Evolutionary conservation across 2,888 invertebrate genomes (phyloP), one percentile per base, ranked within the genome.

Genomic region (Platyscelio sp.): DNA sequence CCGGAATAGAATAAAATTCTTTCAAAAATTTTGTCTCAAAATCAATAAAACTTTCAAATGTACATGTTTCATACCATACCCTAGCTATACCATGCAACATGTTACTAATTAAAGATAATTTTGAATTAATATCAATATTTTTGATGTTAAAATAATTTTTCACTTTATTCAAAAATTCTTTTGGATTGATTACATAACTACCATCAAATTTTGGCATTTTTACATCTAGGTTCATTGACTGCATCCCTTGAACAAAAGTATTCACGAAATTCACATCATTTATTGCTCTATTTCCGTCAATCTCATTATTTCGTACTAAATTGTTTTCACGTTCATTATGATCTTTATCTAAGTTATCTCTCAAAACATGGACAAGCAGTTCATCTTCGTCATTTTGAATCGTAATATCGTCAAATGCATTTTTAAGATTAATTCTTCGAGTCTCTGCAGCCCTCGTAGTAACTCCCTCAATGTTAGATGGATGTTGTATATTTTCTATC

Each of bases 1-100:
- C 61, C n/a, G 77, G 68, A 18, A 77, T 60, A 13, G 68, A 58
- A 60, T 68, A 77, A 49, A 79, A 79, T 63, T 79, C 72, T 1
- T 43, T 20, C 46, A 72, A 33, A 72, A 79, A 79, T 65, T 71
- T 33, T 4, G 7, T 13, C 13, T 65, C 46, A 22, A 79, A 79
- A 38, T 72, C 58, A 2, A 13, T n/a, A 58, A 33, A 79, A 58
- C 29, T 49, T 1, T 26, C 7, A 29, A 76, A 76, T 24, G 11
- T 29, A 6, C n/a, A 3, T 4, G 67, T n/a, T 22, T 68, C 68
- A 46, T 22, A 67, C 68, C 67, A 76, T 22, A 60, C 40, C 58
- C 60, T 54, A 0, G 67, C 60, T 20, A 67, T 58, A 2, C 68
- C 67, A 1, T 61, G 49, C n/a, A 72, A 43, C 22, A 38, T 43